These are phyloP conservation scores for Andrena flavipes DNA, from an alignment of 2,888 invertebrate genomes.

Conservation along the genomic window DNA sequence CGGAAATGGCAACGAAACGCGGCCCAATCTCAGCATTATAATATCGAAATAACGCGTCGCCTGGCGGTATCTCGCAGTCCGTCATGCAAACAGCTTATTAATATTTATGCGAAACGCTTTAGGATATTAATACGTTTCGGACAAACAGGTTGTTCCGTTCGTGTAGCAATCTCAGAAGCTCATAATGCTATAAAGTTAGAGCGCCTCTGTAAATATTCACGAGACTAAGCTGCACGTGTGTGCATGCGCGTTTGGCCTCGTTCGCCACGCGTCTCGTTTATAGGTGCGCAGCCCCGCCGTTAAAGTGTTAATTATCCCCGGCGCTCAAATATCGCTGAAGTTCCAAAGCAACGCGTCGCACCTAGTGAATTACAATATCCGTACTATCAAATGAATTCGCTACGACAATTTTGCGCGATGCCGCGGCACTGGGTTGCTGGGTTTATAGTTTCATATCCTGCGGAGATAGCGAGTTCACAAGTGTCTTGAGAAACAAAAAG, in stretches of 20 bases:
- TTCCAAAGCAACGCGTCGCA: neutral
- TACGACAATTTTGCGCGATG: neutral
- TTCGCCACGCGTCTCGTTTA: slow-evolving; percentile 7
- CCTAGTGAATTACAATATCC: slow-evolving; percentile 11
- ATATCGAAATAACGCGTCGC: slow-evolving; percentile 29
- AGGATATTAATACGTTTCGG: slow-evolving; percentile 54
- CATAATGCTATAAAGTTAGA: slow-evolving; percentile 51
- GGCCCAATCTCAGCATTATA: slow-evolving; percentile 14
- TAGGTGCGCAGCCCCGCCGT: neutral
- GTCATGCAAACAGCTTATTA: slow-evolving; percentile 43
- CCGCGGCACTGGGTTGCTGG: neutral
- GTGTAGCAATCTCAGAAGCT: slow-evolving; percentile 50
- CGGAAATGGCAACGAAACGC: slow-evolving; percentile 3
- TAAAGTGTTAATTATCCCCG: slow-evolving; percentile 4
- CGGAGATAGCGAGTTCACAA: too few species aligned
- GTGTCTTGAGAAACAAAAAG: too few species aligned
- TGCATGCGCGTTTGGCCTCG: neutral
- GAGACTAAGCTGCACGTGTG: slow-evolving; percentile 20
- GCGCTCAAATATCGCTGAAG: neutral
- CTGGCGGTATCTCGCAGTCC: neutral
- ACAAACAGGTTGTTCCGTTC: slow-evolving; percentile 55
- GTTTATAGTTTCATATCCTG: too few species aligned
- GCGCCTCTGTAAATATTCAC: slow-evolving; percentile 52
- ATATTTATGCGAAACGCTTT: slow-evolving; percentile 46
- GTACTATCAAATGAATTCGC: neutral